Percentiles rank a stretch among this genome's conserved stretches.
Evolutionary conservation across 2,888 invertebrate genomes (phyloP).

Genomic region (Urechis unicinctus): DNA sequence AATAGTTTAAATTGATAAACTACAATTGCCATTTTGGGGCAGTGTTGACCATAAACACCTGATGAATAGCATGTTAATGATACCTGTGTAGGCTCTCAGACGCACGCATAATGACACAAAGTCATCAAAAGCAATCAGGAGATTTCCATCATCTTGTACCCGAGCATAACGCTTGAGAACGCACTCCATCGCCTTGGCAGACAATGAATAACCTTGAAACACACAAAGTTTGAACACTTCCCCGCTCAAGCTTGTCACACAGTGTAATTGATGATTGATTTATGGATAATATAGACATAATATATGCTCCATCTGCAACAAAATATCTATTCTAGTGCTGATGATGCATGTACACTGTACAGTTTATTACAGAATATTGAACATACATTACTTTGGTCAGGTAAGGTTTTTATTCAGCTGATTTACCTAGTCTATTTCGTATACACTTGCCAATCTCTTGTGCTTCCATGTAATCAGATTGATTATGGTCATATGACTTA

Average conservation of each 20-base stretch:
- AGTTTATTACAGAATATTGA: not conserved
- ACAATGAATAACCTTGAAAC: constrained; percentile 32
- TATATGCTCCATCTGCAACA: not conserved
- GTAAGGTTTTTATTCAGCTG: not conserved
- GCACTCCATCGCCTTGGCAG: constrained; percentile 26
- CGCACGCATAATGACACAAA: constrained; percentile 34
- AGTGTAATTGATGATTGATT: too few relatives aligned
- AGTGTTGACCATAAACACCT: not conserved
- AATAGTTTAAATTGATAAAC: too few relatives aligned
- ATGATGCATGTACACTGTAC: too few relatives aligned
- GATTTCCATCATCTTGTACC: constrained; percentile 23
- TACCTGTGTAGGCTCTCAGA: constrained; percentile 40
- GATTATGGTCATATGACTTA: constrained; percentile 29
- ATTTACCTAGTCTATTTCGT: constrained; percentile 30
- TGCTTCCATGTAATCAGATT: constrained; percentile 36
- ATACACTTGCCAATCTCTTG: constrained; percentile 31
- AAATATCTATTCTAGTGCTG: too few relatives aligned
- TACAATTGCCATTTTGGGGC: not conserved
- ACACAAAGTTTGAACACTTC: too few relatives aligned
- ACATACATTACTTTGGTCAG: not conserved
- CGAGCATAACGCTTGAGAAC: constrained; percentile 39
- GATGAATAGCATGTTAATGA: too few relatives aligned
- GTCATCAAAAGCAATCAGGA: constrained; percentile 43
- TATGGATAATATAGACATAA: not conserved
- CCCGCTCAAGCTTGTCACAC: too few relatives aligned